Evolutionary conservation across 2,888 invertebrate genomes (phyloP).

Genomic region (Watsonalla cultraria): DNA sequence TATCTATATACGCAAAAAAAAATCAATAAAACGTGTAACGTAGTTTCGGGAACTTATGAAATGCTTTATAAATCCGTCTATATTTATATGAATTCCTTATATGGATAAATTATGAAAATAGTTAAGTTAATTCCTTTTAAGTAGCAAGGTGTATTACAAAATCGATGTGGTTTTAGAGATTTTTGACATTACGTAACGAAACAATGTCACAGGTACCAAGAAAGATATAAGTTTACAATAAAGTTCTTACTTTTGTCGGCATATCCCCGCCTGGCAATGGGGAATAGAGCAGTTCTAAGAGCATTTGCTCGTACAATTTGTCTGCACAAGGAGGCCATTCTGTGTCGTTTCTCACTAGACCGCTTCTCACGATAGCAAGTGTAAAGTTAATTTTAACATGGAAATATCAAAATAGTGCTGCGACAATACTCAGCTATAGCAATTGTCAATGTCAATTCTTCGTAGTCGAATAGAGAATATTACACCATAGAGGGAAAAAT

Average conservation of each 20-base stretch:
- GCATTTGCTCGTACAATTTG: constrained; percentile 82
- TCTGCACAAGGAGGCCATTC: constrained; percentile 88
- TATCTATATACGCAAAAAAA: constrained; percentile 12
- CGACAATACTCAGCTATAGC: constrained; percentile 10
- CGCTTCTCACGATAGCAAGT: constrained; percentile 72
- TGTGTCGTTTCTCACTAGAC: constrained; percentile 65
- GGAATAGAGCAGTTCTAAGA: constrained; percentile 80
- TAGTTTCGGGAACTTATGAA: constrained; percentile 4
- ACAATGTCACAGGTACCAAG: constrained; percentile 51
- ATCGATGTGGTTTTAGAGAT: constrained; percentile 5
- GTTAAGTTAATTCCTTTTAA: neutral
- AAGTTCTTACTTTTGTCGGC: constrained; percentile 81
- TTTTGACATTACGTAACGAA: constrained; percentile 76
- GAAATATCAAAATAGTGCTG: constrained; percentile 22
- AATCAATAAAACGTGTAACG: constrained; percentile 37
- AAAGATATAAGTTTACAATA: constrained; percentile 22
- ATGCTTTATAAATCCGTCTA: constrained; percentile 4
- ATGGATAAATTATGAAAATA: neutral
- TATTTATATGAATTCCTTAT: neutral
- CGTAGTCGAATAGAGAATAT: too few relatives aligned
- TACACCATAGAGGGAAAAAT: too few relatives aligned
- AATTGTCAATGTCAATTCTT: neutral
- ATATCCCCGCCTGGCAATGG: constrained; percentile 80
- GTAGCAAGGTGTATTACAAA: neutral
- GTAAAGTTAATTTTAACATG: constrained; percentile 31